These are phyloP conservation scores for Smutsia gigantea DNA, from an alignment of 2,797 vertebrate genomes.

Conservation along the genomic window DNA sequence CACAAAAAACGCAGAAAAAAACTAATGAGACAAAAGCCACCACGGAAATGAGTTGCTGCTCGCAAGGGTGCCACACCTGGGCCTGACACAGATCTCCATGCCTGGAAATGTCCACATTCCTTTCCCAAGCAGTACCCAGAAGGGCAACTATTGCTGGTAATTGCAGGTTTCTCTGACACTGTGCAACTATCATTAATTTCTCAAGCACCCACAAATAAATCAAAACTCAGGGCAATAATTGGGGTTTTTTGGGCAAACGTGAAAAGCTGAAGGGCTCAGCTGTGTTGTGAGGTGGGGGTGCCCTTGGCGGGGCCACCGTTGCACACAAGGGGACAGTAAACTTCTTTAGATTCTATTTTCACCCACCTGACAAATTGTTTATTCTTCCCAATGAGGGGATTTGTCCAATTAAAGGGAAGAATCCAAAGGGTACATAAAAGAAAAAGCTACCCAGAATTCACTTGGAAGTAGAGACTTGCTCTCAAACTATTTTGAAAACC, in stretches of 20 bases:
- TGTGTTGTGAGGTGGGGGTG: not conserved
- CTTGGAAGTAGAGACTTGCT: not conserved
- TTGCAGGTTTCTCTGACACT: not conserved
- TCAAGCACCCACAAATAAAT: not conserved
- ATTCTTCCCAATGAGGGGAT: not conserved
- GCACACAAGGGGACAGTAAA: slow-evolving; percentile 63
- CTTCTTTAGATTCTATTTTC: not conserved
- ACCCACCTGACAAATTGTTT: not conserved
- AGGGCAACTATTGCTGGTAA: not conserved
- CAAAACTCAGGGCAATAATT: not conserved
- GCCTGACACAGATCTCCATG: not conserved
- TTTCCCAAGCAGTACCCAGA: not conserved
- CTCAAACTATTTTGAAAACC: not conserved
- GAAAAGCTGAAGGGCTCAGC: not conserved
- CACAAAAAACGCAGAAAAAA: not conserved
- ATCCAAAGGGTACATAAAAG: not conserved
- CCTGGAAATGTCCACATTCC: not conserved
- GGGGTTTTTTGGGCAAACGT: not conserved
- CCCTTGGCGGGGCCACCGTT: not conserved
- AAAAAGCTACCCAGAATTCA: not conserved
- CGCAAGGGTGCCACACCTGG: not conserved
- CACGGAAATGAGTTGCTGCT: not conserved
- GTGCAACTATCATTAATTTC: not conserved
- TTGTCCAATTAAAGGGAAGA: not conserved
- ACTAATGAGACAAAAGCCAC: not conserved